These are phyloP conservation scores for Fukomys damarensis DNA, from an alignment of 2,113 vertebrate genomes.

Conservation along the genomic window DNA sequence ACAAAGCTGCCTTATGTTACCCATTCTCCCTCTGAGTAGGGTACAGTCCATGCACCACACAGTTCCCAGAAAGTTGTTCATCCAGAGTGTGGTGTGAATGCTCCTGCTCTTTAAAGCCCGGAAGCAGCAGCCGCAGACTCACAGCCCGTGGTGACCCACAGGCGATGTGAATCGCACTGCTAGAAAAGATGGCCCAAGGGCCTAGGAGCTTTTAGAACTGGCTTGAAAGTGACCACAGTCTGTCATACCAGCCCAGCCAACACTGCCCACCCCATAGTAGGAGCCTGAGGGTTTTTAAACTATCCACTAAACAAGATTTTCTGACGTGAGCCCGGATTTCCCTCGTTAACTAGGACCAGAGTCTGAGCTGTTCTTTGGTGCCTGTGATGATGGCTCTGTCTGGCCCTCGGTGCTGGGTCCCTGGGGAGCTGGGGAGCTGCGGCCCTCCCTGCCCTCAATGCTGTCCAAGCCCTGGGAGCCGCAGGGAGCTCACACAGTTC, in stretches of 20 bases:
- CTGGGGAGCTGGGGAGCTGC: background rate
- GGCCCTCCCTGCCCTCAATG: background rate
- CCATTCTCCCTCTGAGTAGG: background rate
- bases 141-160: background rate
- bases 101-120: background rate
- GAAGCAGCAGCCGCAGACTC: background rate
- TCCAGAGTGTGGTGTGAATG: background rate
- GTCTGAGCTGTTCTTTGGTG: background rate
- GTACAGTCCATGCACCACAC: background rate
- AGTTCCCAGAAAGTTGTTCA: background rate
- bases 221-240: background rate
- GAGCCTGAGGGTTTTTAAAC: background rate
- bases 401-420: background rate
- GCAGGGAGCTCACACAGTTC: fast-evolving
- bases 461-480: background rate
- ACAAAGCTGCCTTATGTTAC: background rate
- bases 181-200: background rate
- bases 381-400: background rate
- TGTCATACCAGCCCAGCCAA: background rate
- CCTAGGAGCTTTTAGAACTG: background rate
- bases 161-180: background rate
- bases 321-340: background rate
- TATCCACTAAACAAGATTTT: background rate
- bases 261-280: background rate
- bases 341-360: conserved; percentile 11